These are phyloP conservation scores for Ochotona princeps DNA, from an alignment of 2,113 vertebrate genomes.

Conservation along the genomic window DNA sequence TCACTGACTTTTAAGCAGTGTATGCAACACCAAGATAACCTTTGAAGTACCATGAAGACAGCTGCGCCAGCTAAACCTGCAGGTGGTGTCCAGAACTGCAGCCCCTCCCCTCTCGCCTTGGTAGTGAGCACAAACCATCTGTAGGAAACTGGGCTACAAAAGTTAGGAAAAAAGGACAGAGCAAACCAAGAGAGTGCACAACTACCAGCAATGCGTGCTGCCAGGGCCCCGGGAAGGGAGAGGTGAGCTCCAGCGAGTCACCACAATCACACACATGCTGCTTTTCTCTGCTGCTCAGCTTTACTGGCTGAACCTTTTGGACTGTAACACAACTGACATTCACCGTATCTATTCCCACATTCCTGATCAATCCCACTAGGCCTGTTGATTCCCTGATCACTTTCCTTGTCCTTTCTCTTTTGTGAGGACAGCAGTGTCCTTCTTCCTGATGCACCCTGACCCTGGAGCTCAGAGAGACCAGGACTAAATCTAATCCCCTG, in stretches of 20 bases:
- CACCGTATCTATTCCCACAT: background rate
- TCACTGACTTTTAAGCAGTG: background rate
- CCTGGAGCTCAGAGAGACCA: background rate
- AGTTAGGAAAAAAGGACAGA: background rate
- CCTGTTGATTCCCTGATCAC: background rate
- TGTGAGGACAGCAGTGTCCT: background rate
- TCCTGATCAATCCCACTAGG: background rate
- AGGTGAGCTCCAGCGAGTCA: background rate
- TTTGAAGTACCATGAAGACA: background rate
- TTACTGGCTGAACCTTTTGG: slow-evolving; percentile 13
- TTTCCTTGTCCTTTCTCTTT: background rate
- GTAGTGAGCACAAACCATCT: background rate
- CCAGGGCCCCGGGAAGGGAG: background rate
- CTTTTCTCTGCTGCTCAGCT: slow-evolving; percentile 18
- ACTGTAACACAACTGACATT: slow-evolving; percentile 1
- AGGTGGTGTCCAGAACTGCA: background rate
- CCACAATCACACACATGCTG: background rate
- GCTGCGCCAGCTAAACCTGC: background rate
- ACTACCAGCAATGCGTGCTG: too few species aligned
- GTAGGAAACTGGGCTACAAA: background rate
- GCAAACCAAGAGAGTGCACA: background rate
- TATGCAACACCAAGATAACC: background rate
- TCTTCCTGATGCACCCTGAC: background rate
- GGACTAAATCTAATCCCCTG: background rate
- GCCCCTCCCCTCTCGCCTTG: background rate